Base-by-base conservation (phyloP, 2,888 invertebrate genomes). In the Drosophila incognita region DNA sequence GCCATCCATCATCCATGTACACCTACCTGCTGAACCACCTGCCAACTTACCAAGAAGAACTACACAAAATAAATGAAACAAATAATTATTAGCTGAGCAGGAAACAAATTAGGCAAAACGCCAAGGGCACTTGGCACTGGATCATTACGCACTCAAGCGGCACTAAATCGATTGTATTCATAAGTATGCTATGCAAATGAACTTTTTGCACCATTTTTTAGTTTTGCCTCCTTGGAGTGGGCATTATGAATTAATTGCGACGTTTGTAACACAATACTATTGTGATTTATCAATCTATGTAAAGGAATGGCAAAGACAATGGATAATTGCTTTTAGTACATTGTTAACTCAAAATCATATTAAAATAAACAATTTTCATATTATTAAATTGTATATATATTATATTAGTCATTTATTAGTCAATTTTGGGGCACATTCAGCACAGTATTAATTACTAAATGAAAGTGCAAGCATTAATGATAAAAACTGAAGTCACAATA, bases 101-200 rank as follows among this genome's bases (percentile, higher is more conserved):
- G 33, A 11, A 71, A 72, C 58, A 87, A 85, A 85, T 87, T 89
- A 71, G 71, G 69, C 73, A 80, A 76, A 72, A 53, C 49, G 51
- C 56, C 64, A 63, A 49, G 60, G 62, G 54, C 36, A 66, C 72
- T 74, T 61, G 66, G 63, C 53, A 69, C 72, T 89, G 79, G 60
- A 65, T 83, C 64, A 80, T 80, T 87, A 69, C 74, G 67, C 87
- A 71, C 72, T 80, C 82, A 73, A 76, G 78, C 89, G 78, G 54
- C 66, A 78, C 80, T 79, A 84, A 90, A 80, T 79, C 69, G 80
- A 73, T 78, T 75, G 67, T 81, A 76, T 52, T 58, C 59, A 59
- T 52, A 75, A 65, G 52, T 54, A 31, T 33, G 77, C 49, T 18
- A 49, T 36, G 64, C 58, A 64, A 64, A 67, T 65, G 36, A 63